Evolutionary conservation across 1,140 invertebrate genomes (phyloP), one percentile per base, ranked within the genome.

Genomic region (Drosophila auraria): DNA sequence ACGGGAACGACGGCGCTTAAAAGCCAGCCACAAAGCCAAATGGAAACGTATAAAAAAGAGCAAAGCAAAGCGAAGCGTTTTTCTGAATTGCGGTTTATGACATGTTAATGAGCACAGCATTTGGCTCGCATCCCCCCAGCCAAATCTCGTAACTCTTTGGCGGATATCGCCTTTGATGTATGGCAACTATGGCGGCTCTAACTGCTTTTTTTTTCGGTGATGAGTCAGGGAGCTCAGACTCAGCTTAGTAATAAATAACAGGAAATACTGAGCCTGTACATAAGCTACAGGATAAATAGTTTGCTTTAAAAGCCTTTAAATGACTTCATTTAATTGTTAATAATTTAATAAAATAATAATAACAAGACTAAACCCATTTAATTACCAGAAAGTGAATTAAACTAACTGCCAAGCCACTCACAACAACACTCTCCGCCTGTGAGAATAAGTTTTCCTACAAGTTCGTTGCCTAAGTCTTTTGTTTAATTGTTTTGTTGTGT

Each of bases 401-500:
- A 14, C n/a, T 4, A 36, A 36, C 33, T 11, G 17, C 14, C 6
- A 15, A 42, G 40, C 30, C 8, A 11, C 33, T 9, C 53, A 25
- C 5, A 20, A 20, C 25, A 30, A 6, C 27, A 15, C 33, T 38
- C 17, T 20, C n/a, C 12, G 23, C 12, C 12, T 38, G 54, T 53
- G 68, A 36, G 45, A 60, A 73, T 12, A 30, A 27, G 3, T 5
- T 6, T 64, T 12, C 20, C 23, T 15, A 15, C 64, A 83, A 91
- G 87, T 91, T 91, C 70, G 87, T 91, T 82, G 75, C 82, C 78
- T 84, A 91, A 91, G 83, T 91, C 87, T 87, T 91, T 91, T 73
- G 87, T 91, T 91, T 82, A 15, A 54, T 65, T 17, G 42, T 20
- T 50, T 4, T 6, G 20, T 14, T 51, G 49, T 54, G n/a, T 47